These are phyloP conservation scores for Malacoctenus gilli DNA, from an alignment of 2,797 vertebrate genomes.

Conservation along the genomic window DNA sequence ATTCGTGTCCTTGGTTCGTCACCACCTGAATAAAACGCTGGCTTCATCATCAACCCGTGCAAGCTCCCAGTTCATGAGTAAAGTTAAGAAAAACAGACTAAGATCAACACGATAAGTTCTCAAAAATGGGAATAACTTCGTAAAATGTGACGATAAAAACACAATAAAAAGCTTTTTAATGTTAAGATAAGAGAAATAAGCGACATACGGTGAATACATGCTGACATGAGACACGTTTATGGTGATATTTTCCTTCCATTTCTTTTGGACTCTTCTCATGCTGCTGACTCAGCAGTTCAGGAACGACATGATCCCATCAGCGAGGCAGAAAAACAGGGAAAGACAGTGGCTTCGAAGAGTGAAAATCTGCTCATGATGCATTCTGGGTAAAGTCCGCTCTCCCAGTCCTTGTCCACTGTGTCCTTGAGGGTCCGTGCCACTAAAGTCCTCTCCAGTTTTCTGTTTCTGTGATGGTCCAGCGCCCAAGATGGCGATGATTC, in stretches of 20 bases:
- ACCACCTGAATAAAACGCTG: neutral
- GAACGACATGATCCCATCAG: neutral
- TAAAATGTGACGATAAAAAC: too few species aligned
- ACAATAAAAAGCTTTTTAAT: too few species aligned
- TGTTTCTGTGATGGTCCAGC: constrained; percentile 1
- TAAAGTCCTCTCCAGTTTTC: constrained; percentile 18
- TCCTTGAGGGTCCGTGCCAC: constrained; percentile 14
- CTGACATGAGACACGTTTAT: too few species aligned
- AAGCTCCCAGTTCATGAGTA: too few species aligned
- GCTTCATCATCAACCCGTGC: too few species aligned
- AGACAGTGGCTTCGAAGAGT: constrained; percentile 6
- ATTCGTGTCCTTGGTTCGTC: neutral
- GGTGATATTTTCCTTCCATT: too few species aligned
- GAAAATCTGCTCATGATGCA: constrained; percentile 21
- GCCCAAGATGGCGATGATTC: constrained; percentile 1
- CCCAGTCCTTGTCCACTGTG: neutral
- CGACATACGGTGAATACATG: too few species aligned
- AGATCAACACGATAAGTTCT: too few species aligned
- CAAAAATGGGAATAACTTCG: too few species aligned
- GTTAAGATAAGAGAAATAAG: too few species aligned
- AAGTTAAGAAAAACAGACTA: too few species aligned
- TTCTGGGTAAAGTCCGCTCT: constrained; percentile 11
- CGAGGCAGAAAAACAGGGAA: constrained; percentile 2
- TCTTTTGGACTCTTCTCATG: too few species aligned
- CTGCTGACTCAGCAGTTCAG: neutral